Percentiles rank a stretch among this genome's conserved stretches.
Conservation (phyloP, 2,797 vertebrate species). For the Sebastes itinus region DNA sequence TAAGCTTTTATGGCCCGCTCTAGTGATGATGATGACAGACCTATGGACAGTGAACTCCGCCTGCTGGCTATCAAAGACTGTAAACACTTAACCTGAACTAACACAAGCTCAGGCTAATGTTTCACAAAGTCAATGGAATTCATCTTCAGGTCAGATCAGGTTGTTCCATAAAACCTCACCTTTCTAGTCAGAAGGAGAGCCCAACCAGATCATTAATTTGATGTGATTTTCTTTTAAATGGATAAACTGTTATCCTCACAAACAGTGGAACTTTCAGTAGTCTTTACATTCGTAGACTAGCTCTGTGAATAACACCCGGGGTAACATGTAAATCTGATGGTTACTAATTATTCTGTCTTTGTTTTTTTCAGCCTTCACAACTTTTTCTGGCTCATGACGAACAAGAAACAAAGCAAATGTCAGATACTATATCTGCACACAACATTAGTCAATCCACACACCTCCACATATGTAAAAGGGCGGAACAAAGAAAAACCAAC, state of each 20-base stretch:
- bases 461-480: constrained; percentile 24
- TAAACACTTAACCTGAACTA: constrained; percentile 70
- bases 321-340: background rate
- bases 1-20: constrained; percentile 60
- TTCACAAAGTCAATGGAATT: constrained; percentile 60
- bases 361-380: background rate
- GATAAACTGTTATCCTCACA: background rate
- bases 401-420: constrained; percentile 20
- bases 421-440: constrained; percentile 4
- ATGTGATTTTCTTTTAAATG: background rate
- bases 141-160: constrained; percentile 4
- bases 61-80: constrained; percentile 56
- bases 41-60: constrained; percentile 56
- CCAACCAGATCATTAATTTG: background rate
- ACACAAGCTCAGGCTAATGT: constrained; percentile 63
- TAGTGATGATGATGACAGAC: constrained; percentile 51
- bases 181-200: background rate
- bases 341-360: background rate
- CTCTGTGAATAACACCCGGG: background rate
- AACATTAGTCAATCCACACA: constrained; percentile 35
- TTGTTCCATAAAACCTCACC: constrained; percentile 30
- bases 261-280: background rate
- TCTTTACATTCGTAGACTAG: background rate
- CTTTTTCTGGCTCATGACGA: background rate
- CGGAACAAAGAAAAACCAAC: constrained; percentile 42